These are phyloP conservation scores for Lutraria lutraria DNA, from an alignment of 2,888 invertebrate genomes.

Conservation along the genomic window DNA sequence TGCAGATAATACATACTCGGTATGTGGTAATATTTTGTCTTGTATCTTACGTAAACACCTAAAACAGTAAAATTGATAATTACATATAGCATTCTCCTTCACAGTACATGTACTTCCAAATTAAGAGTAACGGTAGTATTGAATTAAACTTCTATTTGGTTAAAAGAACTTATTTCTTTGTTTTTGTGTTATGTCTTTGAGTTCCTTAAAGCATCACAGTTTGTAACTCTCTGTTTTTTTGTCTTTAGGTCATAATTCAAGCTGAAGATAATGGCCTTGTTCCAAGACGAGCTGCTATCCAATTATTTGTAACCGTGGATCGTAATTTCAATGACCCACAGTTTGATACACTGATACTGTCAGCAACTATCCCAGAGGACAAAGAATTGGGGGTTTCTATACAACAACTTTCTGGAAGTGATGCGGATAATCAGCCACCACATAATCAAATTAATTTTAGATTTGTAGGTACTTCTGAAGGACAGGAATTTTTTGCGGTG, in stretches of 20 bases:
- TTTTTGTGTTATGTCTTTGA: neutral
- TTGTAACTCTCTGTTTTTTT: neutral
- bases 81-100: too few relatives aligned
- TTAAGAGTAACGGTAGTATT: too few relatives aligned
- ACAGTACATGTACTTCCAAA: too few relatives aligned
- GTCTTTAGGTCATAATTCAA: conserved; percentile 72
- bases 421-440: conserved; percentile 76
- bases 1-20: conserved; percentile 27
- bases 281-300: conserved; percentile 67
- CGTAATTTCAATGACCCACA: conserved; percentile 72
- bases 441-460: conserved; percentile 73
- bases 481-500: conserved; percentile 73
- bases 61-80: too few relatives aligned
- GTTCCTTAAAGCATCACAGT: neutral
- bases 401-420: conserved; percentile 67
- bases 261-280: conserved; percentile 80
- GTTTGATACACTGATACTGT: conserved; percentile 45
- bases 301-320: conserved; percentile 75
- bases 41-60: neutral
- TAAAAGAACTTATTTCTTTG: too few relatives aligned
- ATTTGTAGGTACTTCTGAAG: conserved; percentile 37
- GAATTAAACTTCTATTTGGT: too few relatives aligned
- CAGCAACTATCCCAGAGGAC: conserved; percentile 72
- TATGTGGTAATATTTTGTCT: conserved; percentile 30
- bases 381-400: conserved; percentile 46